Evolutionary conservation across 2,113 vertebrate genomes (phyloP).

Genomic region (Phalacrocorax pelagicus): DNA sequence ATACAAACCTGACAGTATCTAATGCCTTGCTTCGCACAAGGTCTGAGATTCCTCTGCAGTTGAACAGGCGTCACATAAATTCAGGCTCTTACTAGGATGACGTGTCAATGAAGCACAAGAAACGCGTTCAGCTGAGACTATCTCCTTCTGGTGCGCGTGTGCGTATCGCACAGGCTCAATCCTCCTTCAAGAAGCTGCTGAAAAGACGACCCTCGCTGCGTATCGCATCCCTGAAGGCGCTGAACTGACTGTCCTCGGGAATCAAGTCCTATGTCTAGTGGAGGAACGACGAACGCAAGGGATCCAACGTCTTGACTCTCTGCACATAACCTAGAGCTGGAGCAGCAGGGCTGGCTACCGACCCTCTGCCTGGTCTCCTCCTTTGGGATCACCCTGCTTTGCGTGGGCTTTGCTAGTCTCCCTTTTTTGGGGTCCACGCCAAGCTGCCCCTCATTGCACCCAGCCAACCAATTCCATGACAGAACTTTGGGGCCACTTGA

Average conservation of each 20-base stretch:
- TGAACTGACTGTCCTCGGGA: accelerated
- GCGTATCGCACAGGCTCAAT: background rate
- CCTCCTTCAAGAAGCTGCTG: background rate
- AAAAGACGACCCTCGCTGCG: background rate
- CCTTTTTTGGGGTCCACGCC: background rate
- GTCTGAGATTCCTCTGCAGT: background rate
- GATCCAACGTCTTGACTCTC: background rate
- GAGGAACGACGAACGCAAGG: background rate
- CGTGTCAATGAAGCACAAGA: background rate
- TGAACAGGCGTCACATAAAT: background rate
- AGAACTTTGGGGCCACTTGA: background rate
- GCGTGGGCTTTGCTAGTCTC: accelerated
- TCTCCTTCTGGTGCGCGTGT: background rate
- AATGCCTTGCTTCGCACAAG: background rate
- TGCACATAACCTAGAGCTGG: background rate
- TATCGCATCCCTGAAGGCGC: background rate
- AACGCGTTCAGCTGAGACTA: background rate
- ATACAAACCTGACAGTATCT: background rate
- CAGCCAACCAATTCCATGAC: background rate
- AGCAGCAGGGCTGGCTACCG: background rate
- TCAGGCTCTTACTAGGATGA: background rate
- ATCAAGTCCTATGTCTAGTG: accelerated
- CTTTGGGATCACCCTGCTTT: background rate
- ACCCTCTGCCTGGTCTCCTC: background rate
- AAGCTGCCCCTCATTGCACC: background rate